Evolutionary conservation across 2,797 vertebrate genomes (phyloP), one percentile per base, ranked within the genome.

Genomic region (Geotrypetes seraphini): DNA sequence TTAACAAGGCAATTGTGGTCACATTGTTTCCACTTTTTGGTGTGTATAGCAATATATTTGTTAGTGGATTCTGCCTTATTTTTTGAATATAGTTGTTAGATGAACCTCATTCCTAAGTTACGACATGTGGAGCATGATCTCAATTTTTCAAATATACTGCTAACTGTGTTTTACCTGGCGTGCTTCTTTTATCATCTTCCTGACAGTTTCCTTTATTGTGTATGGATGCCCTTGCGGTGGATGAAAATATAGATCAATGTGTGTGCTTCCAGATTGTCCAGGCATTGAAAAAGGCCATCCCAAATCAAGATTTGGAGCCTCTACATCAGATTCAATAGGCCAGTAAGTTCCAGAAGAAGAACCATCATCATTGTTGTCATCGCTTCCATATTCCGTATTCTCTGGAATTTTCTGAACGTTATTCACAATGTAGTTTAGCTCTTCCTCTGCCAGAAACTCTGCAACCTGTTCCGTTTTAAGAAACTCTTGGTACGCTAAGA

Each of bases 271-370:
- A 11, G 72, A 51, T 19, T 70, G 73, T 46, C 83, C 81, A 7
- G 83, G 82, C 65, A 80, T 69, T 36, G 87, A 48, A 4, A 87
- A 85, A 0, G 96, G 96, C 96, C 96, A 99, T 3, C 96, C 96
- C 33, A 99, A 70, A 19, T 96, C 95, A 60, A 99, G 81, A 57
- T 96, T 84, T 24, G 96, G 96, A 1, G 90, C 82, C 28, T 87
- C 85, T 45, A 88, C 81, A 31, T 99, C 96, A 0, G 96, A 97
- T 47, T 92, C 79, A 32, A 84, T 25, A 3, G 96, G 96, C 96
- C 96, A 98, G 51, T 99, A 99, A 0, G 94, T 98, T 39, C 92
- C 96, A 0, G 92, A 94, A 14, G 96, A 99, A 3, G 88, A 88
- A 1, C 72, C 53, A 16, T 65, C 85, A 39, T 88, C 87, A 3